A percentile compares a stretch with the other conserved stretches of the same genome.
Conservation (phyloP, 2,888 invertebrate species). For the Melolontha melolontha region DNA sequence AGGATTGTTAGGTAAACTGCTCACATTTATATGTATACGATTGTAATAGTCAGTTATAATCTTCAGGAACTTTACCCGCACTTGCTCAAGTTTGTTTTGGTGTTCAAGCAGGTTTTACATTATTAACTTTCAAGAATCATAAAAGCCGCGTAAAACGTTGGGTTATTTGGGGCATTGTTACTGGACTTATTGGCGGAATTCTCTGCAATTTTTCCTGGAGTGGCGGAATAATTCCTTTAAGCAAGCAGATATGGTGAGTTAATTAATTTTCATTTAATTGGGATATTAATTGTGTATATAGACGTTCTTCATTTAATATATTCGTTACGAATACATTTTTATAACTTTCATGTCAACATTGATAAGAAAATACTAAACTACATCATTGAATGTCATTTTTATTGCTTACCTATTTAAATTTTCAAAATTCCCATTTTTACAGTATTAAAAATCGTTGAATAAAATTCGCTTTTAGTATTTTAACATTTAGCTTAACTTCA, state of each 20-base stretch:
- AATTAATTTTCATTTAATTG: background rate
- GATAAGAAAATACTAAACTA: too few species aligned
- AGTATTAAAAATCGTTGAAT: too few species aligned
- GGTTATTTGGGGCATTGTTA: constrained; percentile 77
- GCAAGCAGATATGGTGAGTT: constrained; percentile 92
- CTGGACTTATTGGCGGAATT: constrained; percentile 76
- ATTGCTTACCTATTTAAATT: too few species aligned
- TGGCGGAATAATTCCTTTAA: constrained; percentile 86
- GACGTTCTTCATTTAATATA: too few species aligned
- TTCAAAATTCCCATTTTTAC: too few species aligned
- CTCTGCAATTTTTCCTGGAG: constrained; percentile 82
- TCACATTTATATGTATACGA: background rate
- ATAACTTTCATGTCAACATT: too few species aligned
- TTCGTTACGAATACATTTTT: too few species aligned
- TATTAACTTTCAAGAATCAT: constrained; percentile 71
- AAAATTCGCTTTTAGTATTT: too few species aligned
- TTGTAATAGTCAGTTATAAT: background rate
- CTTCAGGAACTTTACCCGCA: constrained; percentile 78
- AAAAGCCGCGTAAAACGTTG: constrained; percentile 78
- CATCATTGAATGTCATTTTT: too few species aligned
- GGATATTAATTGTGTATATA: too few species aligned
- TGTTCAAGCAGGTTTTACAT: constrained; percentile 83
- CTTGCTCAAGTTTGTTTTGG: constrained; percentile 85
- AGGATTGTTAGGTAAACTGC: constrained; percentile 81
- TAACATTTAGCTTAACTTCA: too few species aligned